Percentiles rank a stretch among this genome's conserved stretches.
Conservation (phyloP, 2,888 invertebrate species). For the Gari tellinella region DNA sequence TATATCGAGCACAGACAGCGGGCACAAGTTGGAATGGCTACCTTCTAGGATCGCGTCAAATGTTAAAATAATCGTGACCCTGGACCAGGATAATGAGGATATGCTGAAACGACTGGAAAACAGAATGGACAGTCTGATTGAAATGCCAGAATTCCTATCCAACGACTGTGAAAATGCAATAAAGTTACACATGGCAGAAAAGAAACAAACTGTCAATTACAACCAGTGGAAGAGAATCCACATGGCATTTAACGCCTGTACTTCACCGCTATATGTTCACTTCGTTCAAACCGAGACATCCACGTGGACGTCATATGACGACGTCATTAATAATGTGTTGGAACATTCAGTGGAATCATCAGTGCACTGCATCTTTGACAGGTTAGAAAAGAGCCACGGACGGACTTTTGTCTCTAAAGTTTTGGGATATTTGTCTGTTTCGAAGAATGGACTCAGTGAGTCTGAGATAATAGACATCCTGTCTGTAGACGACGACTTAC, state of each 20-base stretch:
- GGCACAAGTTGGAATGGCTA: conserved; percentile 78
- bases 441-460: conserved; percentile 74
- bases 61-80: conserved; percentile 75
- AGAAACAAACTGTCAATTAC: conserved; percentile 66
- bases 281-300: conserved; percentile 68
- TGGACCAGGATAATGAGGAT: conserved; percentile 63
- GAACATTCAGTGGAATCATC: conserved; percentile 66
- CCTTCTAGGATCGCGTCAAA: conserved; percentile 73
- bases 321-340: conserved; percentile 39
- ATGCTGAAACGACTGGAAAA: conserved; percentile 69
- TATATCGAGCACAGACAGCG: conserved; percentile 68
- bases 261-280: conserved; percentile 72
- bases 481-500: conserved; percentile 76
- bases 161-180: conserved; percentile 71
- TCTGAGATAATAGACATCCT: conserved; percentile 78
- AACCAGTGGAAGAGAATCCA: conserved; percentile 72
- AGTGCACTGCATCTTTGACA: conserved; percentile 70
- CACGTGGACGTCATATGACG: conserved; percentile 74
- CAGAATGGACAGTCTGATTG: conserved; percentile 62
- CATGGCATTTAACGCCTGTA: conserved; percentile 64
- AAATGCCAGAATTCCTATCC: conserved; percentile 63
- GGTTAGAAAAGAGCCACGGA: conserved; percentile 73
- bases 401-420: conserved; percentile 66
- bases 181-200: conserved; percentile 61
- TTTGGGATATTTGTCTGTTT: conserved; percentile 74